Evolutionary conservation across 2,797 vertebrate species (phyloP), one percentile per base, ranked within the genome.

Genomic region (Crocidura indochinensis): DNA sequence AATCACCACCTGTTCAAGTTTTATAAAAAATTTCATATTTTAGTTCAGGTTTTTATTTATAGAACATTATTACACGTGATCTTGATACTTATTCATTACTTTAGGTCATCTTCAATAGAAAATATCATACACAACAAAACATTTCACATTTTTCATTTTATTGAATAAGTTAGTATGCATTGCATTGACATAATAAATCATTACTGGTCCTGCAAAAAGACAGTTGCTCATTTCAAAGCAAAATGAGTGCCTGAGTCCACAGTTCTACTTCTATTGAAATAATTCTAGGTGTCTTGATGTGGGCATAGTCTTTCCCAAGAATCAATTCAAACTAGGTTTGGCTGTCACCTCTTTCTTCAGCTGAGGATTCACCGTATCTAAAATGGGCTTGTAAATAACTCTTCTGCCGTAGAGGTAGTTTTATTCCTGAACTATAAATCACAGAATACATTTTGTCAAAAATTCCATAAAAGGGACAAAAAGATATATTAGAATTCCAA

Each of bases 331-430:
- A 65, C 69, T 68, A 86, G 82, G 90, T 80, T 96, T 88, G 91
- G 65, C 75, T 91, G 56, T 89, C 76, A 94, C 81, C 67, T 91
- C 64, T 92, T 77, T 68, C 67, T 93, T 94, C 77, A 87, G 62
- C 49, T 62, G 84, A 94, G 80, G 85, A 89, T 82, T 95, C 44
- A 90, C 44, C 77, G 92, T 89, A 87, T 84, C 31, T 74, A 90
- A 87, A 95, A 72, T 79, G 84, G 84, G 67, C 68, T 85, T 94
- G 24, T 65, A 94, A 93, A 94, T 90, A 94, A 93, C 5, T 10
- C n/a, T 93, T 95, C 92, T 84, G 49, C 95, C 90, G 83, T 87
- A 92, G 95, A 97, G 96, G 95, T 96, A 96, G 93, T 95, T 95
- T 93, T 95, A 88, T 93, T 71, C 69, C 93, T 96, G 84, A 71